phyloP scores from a whole-genome alignment of 2,888 invertebrate species.

The Coleophora deauratella region DNA sequence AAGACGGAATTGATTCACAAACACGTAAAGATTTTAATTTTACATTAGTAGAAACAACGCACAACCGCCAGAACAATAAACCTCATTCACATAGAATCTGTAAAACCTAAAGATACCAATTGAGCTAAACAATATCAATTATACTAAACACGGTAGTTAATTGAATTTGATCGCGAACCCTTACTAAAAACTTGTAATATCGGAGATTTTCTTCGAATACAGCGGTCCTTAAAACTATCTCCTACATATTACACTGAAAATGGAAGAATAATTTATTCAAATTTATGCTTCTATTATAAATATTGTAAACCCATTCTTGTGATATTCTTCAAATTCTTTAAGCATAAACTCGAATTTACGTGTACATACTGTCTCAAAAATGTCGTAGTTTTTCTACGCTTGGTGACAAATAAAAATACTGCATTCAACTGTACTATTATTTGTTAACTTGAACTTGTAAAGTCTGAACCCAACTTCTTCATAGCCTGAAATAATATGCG shows the following conservation, averaged over 20 bases:
- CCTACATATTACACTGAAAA: constrained; percentile 7
- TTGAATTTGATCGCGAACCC: constrained; percentile 10
- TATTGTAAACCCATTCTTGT: constrained; percentile 20
- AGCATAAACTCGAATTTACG: constrained; percentile 46
- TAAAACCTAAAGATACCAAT: constrained; percentile 55
- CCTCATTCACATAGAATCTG: constrained; percentile 44
- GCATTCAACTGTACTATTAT: too few species aligned
- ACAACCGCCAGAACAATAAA: constrained; percentile 54
- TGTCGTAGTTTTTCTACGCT: constrained; percentile 22
- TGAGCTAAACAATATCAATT: constrained; percentile 47
- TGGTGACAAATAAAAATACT: constrained; percentile 48
- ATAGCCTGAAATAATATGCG: too few species aligned
- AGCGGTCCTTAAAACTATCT: constrained; percentile 4
- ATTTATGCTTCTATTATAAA: constrained; percentile 34
- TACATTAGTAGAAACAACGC: constrained; percentile 52
- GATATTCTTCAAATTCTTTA: constrained; percentile 17
- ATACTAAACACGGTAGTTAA: constrained; percentile 2
- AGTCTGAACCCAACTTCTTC: too few species aligned
- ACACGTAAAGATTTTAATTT: constrained; percentile 37
- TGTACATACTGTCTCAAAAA: constrained; percentile 26
- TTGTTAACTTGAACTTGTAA: too few species aligned
- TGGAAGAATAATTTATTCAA: constrained; percentile 31
- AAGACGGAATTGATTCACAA: constrained; percentile 56
- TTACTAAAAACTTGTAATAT: constrained; percentile 1
- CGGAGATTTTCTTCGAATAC: neutral